These are phyloP conservation scores for Dipodomys spectabilis DNA, from an alignment of 2,113 vertebrate genomes.

Conservation along the genomic window DNA sequence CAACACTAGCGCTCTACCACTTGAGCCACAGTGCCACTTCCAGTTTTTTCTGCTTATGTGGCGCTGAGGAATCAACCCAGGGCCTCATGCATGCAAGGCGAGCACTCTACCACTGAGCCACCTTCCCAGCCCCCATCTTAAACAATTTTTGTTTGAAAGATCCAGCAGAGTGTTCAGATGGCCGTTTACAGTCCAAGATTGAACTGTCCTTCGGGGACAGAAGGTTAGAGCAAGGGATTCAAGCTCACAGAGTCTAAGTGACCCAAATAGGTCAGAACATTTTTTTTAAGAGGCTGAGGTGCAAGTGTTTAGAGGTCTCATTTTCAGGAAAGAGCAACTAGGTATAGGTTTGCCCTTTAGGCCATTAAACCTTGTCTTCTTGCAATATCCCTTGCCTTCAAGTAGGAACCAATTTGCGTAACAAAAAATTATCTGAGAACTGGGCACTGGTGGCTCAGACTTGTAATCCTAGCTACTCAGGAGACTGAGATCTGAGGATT, in stretches of 20 bases:
- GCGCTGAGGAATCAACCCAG: too few relatives aligned
- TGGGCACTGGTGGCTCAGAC: too few relatives aligned
- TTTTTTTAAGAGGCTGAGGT: not conserved
- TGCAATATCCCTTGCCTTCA: not conserved
- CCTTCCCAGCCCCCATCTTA: too few relatives aligned
- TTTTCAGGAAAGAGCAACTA: not conserved
- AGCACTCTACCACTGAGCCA: too few relatives aligned
- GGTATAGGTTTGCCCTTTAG: too few relatives aligned
- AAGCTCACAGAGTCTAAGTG: constrained; percentile 18
- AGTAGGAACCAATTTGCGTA: not conserved
- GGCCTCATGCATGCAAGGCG: too few relatives aligned
- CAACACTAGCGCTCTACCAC: too few relatives aligned
- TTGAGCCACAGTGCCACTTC: too few relatives aligned
- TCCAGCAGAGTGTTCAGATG: not conserved
- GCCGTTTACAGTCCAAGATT: not conserved
- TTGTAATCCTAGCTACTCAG: too few relatives aligned
- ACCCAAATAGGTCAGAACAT: not conserved
- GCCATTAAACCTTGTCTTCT: too few relatives aligned
- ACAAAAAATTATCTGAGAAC: not conserved
- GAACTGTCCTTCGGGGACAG: not conserved
- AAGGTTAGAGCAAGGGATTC: not conserved
- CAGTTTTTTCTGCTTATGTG: too few relatives aligned
- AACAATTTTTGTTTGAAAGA: not conserved
- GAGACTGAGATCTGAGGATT: too few relatives aligned
- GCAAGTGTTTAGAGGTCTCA: not conserved